Base-by-base conservation (phyloP, 2,113 vertebrate genomes). In the Lonchura striata region DNA sequence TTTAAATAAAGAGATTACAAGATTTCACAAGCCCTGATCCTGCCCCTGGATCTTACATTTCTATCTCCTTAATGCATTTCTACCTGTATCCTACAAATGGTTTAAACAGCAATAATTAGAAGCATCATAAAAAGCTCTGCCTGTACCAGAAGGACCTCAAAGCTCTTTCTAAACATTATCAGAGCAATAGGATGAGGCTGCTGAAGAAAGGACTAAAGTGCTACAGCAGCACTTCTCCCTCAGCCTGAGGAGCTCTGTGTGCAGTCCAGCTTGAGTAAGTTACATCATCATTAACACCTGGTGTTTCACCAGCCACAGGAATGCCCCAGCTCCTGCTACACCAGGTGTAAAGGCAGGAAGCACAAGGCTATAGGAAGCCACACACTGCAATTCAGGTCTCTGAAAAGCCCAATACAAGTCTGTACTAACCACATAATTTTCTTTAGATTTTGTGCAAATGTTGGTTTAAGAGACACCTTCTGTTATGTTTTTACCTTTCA, bases 401-500 rank as follows among this genome's bases (percentile, higher is more conserved):
- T n/a, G 14, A 13, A 18, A 82, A 84, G 30, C 27, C 27, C 11
- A 84, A 61, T 5, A 0, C 2, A 71, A 89, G 10, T 23, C 78
- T 82, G 59, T 63, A 41, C 6, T 53, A 66, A 65, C 18, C 42
- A 69, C 4, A 2, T 5, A 1, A 42, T 10, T 75, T 35, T 37
- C 20, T 33, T 20, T 2, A 78, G 31, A 16, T 65, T 60, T 50
- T 64, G 50, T 49, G 46, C 49, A 69, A 59, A 6, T 1, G 4
- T 28, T 52, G 25, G 9, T 46, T 44, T 30, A 71, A 30, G 39
- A 74, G 37, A 9, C 35, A n/a, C 22, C 16, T 50, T n/a, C n/a
- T 59, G 33, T 35, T 63, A 59, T 30, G 22, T 37, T 59, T 94
- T 90, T 98, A 99, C 99, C 99, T 99, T 99, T 99, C 56, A 99